Evolutionary conservation across 2,113 vertebrate genomes (phyloP), one percentile per base, ranked within the genome.

Genomic region (Lamprologus ornatipinnis): DNA sequence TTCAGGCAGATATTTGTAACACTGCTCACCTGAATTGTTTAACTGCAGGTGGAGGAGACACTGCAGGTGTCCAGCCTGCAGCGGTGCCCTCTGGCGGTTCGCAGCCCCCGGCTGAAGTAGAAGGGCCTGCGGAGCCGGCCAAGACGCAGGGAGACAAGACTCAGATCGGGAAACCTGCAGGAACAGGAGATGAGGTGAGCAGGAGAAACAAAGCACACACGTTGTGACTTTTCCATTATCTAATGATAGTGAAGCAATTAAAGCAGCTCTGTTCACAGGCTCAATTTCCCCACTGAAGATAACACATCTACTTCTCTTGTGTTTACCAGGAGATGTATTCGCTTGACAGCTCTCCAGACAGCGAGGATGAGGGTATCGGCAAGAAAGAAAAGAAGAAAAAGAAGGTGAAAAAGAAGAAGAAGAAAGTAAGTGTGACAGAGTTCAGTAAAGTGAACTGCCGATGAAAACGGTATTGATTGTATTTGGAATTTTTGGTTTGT

Each of bases 321-420:
- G 33, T 12, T 83, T 68, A 28, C 31, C 80, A 94, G 93, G 68
- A 85, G 14, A 6, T 75, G 37, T 79, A 70, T 79, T 88, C 94
- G 2, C 7, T 45, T 1, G 91, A 95, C 49, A 95, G 93, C 81
- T 94, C 92, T n/a, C 9, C 75, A 3, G 94, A 94, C 82, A 95
- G 93, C 5, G 93, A 94, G 13, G 91, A 95, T 45, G 94, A 95
- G 79, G 88, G 68, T 4, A 31, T 89, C 1, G 42, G 83, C 81
- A 90, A 93, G 79, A 95, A 88, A 75, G 53, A 83, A 13, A 94
- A 93, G 86, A 95, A 94, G 88, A 93, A 92, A 51, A 90, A 87
- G 58, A 88, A 87, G 6, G 92, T 84, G n/a, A 93, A 89, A 26
- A 95, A 90, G 40, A 94, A 90, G 65, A 95, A 93, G 65, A 94